Evolutionary conservation across 2,113 vertebrate species (phyloP), one percentile per base, ranked within the genome.

Genomic region (Coregonus clupeaformis): DNA sequence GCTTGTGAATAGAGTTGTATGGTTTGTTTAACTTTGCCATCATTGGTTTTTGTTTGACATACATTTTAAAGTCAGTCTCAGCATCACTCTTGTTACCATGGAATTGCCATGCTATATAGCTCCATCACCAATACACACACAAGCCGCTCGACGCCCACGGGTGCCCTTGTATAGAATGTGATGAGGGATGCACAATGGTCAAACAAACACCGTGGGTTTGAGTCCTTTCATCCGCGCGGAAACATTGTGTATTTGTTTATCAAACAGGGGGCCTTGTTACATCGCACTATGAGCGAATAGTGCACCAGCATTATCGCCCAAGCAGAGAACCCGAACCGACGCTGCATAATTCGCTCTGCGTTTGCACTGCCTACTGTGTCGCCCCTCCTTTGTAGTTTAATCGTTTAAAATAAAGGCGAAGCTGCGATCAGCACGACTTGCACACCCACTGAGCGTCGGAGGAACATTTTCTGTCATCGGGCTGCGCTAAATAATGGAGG

Each of bases 161-260:
- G 87, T 89, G 84, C 89, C 82, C 86, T 78, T 22, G 80, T 84
- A 73, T 81, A 92, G 89, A 93, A 93, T 88, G 79, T 92, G 91
- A 92, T 93, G 92, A 93, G 90, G 71, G 89, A 78, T 84, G 89
- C 91, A 92, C 91, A 91, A 92, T 87, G 79, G 89, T 85, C 84
- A 86, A 63, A 88, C 91, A 91, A 91, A 92, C 89, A 86, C 84
- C 32, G 75, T 18, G 32, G 68, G 71, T 74, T 64, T 18, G 82
- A 68, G 67, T 59, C 76, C 78, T 83, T 82, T 84, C 72, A 81
- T 79, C 82, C 57, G 68, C 72, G 69, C n/a, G 27, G 69, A 68
- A 52, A 76, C 42, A 60, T 68, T 64, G 45, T 47, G 71, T 32
- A 55, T 72, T 72, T 76, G 14, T 14, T 69, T 72, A 73, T 64